These are phyloP conservation scores for Saguinus imperator DNA, from an alignment of 2,113 vertebrate species.

Conservation along the genomic window DNA sequence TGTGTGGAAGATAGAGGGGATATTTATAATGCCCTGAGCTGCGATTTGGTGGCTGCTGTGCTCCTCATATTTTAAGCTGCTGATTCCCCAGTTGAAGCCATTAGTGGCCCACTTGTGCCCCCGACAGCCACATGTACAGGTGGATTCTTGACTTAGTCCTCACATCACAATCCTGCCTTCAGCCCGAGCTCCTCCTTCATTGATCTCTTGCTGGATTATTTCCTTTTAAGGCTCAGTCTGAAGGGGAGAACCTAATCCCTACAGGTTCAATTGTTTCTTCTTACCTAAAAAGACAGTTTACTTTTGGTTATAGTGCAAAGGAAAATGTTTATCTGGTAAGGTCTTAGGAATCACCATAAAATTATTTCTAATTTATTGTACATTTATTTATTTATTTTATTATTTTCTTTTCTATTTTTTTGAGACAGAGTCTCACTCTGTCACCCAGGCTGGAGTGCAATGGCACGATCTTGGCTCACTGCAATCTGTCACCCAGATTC, in stretches of 20 bases:
- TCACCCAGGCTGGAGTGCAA: no score
- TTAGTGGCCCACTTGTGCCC: background rate
- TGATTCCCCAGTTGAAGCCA: background rate
- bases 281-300: background rate
- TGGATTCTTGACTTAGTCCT: background rate
- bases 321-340: background rate
- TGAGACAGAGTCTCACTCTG: no score
- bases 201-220: background rate
- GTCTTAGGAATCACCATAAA: background rate
- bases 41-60: background rate
- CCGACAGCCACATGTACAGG: background rate
- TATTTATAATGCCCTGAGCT: background rate
- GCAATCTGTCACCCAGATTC: no score
- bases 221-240: background rate
- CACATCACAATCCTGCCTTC: no score
- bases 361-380: background rate
- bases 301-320: background rate
- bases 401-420: no score
- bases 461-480: no score
- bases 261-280: background rate
- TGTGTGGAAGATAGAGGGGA: background rate
- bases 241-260: background rate
- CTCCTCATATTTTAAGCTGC: background rate
- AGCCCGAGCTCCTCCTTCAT: background rate
- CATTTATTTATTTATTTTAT: background rate